phyloP scores from a whole-genome alignment of 2,797 vertebrate species.

The Periparus ater region DNA sequence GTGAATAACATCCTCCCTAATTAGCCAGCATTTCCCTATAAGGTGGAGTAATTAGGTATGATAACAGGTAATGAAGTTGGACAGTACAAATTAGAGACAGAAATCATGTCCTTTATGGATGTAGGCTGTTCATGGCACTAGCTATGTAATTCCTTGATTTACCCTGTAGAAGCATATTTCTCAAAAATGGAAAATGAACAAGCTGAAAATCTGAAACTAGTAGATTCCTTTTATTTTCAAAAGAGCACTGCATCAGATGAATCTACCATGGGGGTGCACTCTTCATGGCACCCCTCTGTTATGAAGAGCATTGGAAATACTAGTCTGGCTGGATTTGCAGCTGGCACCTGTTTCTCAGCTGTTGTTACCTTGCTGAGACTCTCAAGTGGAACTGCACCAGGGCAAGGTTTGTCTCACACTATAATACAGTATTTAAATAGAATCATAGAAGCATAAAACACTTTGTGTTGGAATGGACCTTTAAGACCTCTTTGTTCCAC shows the following conservation, averaged over 20 bases:
- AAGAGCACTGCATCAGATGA: rapidly evolving
- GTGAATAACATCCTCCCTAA: conserved; percentile 74
- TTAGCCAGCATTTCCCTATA: conserved; percentile 68
- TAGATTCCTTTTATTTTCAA: background rate
- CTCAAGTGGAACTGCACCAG: background rate
- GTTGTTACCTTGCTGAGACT: background rate
- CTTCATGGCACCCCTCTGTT: background rate
- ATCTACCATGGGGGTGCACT: background rate
- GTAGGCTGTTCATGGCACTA: background rate
- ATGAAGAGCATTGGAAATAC: background rate
- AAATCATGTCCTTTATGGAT: conserved; percentile 32
- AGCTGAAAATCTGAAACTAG: background rate
- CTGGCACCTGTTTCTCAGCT: background rate
- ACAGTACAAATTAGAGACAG: conserved; percentile 70
- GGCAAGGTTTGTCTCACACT: background rate
- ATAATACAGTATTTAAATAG: background rate
- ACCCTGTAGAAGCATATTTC: background rate
- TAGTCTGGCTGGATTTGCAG: background rate
- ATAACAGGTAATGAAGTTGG: conserved; percentile 72
- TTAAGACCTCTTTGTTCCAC: too few species aligned
- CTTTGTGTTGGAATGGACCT: rapidly evolving
- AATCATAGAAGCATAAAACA: background rate
- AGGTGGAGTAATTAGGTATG: conserved; percentile 73
- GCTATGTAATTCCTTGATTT: conserved; percentile 13
- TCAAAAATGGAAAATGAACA: background rate